Evolutionary conservation across 2,888 invertebrate genomes (phyloP), one percentile per base, ranked within the genome.

Genomic region (Leucophenga maculata): DNA sequence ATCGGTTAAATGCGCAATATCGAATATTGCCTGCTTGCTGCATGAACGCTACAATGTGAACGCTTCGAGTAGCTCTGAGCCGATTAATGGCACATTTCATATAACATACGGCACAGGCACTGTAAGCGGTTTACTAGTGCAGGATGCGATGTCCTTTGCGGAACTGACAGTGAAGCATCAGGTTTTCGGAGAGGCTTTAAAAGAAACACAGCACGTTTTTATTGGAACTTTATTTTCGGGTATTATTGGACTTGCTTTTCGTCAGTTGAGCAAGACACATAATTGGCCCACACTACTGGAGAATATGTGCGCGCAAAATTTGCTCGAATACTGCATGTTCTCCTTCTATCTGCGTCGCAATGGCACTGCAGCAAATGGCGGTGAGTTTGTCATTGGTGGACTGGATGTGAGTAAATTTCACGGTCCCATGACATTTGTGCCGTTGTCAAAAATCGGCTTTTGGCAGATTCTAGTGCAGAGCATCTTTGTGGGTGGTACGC

Each of bases 41-140:
- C 98, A 99, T 89, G 94, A 95, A 88, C 98, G 97, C 89, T 99
- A 98, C 89, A 94, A 98, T 90, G 93, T 94, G 82, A 90, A 86
- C 69, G 93, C 93, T 86, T 98, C 98, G 0, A 90, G 89, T 20
- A 92, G 94, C 4, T 98, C 97, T 90, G 90, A 90, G 80, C 89
- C 90, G 78, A 97, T 99, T 90, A 98, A 97, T 75, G 96, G 97
- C 0, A 89, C 91, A 71, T 97, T 99, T 89, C 92, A 92, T 66
- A 98, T 99, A 85, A 93, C 92, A 79, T 99, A 99, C 90, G 98
- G 98, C 76, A 94, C 96, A 75, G 99, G 99, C 77, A 96, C 95
- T 88, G 92, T 99, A 75, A 94, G 95, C 75, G 99, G 99, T 67
- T 97, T 94, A 90, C 92, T 99, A 75, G 98, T 97, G 70, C 92